phyloP scores from a whole-genome alignment of 2,113 vertebrate species.

The Axis porcinus region DNA sequence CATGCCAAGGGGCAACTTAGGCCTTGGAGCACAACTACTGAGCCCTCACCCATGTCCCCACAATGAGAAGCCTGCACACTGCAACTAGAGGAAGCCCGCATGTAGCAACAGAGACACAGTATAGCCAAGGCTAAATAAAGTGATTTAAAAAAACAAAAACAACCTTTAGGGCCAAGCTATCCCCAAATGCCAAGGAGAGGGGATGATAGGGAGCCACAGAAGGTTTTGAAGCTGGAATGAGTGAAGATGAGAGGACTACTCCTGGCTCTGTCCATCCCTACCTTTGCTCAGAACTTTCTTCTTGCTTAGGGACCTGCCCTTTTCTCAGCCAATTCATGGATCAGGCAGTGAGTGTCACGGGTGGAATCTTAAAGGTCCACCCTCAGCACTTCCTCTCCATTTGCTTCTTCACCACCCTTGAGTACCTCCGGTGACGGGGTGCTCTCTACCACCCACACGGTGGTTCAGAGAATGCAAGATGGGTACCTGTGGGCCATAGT shows the following conservation, averaged over 20 bases:
- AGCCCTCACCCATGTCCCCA: neutral
- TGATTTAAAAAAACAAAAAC: neutral
- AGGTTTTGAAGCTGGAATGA: neutral
- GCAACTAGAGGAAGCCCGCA: neutral
- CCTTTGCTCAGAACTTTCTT: neutral
- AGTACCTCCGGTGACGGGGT: fast-evolving
- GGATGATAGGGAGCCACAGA: neutral
- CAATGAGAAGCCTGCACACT: neutral
- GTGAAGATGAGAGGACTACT: neutral
- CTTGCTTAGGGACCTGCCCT: neutral
- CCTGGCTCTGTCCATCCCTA: neutral
- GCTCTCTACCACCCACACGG: neutral
- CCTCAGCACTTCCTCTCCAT: neutral
- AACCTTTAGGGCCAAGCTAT: neutral
- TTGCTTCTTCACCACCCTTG: neutral
- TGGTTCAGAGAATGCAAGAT: neutral
- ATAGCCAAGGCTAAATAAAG: neutral
- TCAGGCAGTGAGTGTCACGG: neutral
- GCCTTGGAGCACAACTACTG: neutral
- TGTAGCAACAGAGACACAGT: neutral
- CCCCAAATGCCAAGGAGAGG: neutral
- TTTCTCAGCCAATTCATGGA: neutral
- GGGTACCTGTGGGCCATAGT: neutral
- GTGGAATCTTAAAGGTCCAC: neutral
- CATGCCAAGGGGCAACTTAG: neutral